Evolutionary conservation across 2,797 vertebrate genomes (phyloP).

Genomic region (Cyprinella venusta): DNA sequence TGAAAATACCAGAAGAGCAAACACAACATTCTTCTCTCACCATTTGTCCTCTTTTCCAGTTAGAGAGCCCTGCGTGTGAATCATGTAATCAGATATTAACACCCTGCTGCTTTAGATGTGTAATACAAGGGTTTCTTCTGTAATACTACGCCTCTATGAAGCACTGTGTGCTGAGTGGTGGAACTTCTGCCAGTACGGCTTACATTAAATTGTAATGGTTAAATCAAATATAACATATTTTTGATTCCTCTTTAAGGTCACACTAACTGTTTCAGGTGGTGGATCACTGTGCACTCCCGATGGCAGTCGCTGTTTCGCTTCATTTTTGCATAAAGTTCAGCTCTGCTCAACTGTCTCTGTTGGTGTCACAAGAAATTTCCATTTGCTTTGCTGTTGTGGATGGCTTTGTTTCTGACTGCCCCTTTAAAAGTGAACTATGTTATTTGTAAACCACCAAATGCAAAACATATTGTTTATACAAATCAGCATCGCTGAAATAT

Average conservation of each 20-base stretch:
- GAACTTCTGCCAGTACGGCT: background rate
- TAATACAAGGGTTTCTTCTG: constrained; percentile 2
- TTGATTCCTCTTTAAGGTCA: background rate
- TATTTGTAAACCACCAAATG: too few relatives aligned
- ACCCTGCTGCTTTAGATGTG: constrained; percentile 17
- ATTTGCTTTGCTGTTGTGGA: background rate
- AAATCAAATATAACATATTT: background rate
- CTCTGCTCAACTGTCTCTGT: background rate
- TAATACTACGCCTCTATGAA: background rate
- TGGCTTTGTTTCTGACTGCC: background rate
- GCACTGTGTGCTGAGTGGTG: background rate
- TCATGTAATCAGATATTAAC: constrained; percentile 35
- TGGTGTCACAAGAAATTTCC: background rate
- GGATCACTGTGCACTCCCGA: background rate
- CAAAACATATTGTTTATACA: background rate
- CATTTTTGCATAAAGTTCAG: background rate
- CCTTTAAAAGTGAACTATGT: too few relatives aligned
- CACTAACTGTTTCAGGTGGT: background rate
- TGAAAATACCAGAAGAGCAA: constrained; percentile 15
- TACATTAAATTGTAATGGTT: background rate
- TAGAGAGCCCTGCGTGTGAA: constrained; percentile 22
- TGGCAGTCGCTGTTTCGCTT: background rate
- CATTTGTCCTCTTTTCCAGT: constrained; percentile 34
- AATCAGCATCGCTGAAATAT: background rate
- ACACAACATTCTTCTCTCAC: background rate